Evolutionary conservation across 1,140 invertebrate species (phyloP).

Genomic region (Phymorhynchus buccinoides): DNA sequence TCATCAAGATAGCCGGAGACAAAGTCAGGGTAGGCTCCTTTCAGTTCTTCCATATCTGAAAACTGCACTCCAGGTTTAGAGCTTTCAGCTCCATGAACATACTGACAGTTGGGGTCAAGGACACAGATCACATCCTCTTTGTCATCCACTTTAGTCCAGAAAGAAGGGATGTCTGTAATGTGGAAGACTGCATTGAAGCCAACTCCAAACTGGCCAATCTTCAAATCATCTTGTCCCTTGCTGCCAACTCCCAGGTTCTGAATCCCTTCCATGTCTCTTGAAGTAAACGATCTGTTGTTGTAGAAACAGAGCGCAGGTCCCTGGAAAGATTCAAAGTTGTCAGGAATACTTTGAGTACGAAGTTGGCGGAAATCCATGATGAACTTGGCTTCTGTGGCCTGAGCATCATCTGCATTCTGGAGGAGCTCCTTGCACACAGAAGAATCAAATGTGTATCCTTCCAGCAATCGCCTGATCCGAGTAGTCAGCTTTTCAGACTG

Average conservation of each 20-base stretch:
- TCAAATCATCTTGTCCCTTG: conserved; percentile 58
- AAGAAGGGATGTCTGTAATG: conserved; percentile 69
- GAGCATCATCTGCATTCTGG: conserved; percentile 75
- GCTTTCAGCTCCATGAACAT: conserved; percentile 54
- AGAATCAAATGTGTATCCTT: conserved; percentile 62
- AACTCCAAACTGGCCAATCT: conserved; percentile 68
- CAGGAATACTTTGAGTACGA: conserved; percentile 45
- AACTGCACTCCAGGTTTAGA: conserved; percentile 60
- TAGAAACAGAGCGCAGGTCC: conserved; percentile 68
- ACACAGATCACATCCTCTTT: conserved; percentile 61
- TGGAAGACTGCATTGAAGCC: conserved; percentile 73
- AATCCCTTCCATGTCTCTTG: conserved; percentile 62
- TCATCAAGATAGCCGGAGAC: conserved; percentile 57
- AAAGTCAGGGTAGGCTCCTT: conserved; percentile 54
- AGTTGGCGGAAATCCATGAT: conserved; percentile 62
- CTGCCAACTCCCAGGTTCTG: conserved; percentile 64
- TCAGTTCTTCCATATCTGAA: conserved; percentile 47
- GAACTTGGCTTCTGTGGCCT: conserved; percentile 67
- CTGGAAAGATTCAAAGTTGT: conserved; percentile 57
- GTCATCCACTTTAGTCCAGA: conserved; percentile 57
- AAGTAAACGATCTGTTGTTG: conserved; percentile 65
- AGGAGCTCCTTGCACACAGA: conserved; percentile 65
- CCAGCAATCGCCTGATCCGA: conserved; percentile 62
- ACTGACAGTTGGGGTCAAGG: conserved; percentile 67
- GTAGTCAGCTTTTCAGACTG: conserved; percentile 65